These are phyloP conservation scores for Mastomys natalensis DNA, from an alignment of 2,113 vertebrate genomes.

Conservation along the genomic window DNA sequence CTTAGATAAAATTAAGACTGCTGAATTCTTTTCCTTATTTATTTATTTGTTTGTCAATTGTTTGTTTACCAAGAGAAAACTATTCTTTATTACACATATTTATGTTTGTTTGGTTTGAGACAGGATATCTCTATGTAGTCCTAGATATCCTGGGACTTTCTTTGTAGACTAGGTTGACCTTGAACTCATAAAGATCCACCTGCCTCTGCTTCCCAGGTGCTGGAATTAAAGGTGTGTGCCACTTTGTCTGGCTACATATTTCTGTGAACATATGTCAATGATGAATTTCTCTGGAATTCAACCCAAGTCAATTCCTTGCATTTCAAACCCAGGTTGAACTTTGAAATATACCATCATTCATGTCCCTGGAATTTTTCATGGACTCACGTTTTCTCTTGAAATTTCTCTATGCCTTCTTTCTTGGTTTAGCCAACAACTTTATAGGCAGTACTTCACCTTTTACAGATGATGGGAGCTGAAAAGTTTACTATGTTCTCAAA, in stretches of 20 bases:
- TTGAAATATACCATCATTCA: not conserved
- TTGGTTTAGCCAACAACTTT: not conserved
- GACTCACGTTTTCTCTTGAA: conserved; percentile 7
- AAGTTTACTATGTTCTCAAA: conserved; percentile 13
- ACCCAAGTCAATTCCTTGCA: not conserved
- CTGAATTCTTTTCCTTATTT: not conserved
- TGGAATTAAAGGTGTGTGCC: not conserved
- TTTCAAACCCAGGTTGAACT: conserved; percentile 17
- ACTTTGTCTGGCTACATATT: not conserved
- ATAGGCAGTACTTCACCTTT: not conserved
- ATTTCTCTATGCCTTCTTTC: not conserved
- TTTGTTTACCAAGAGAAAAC: not conserved
- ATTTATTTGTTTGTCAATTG: not conserved
- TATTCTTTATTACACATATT: not conserved
- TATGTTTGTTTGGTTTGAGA: not conserved
- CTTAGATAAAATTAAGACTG: not conserved
- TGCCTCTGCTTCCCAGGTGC: not conserved
- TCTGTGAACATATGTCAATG: not conserved
- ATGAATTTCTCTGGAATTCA: not conserved
- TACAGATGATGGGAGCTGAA: not conserved
- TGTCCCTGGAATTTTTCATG: not conserved
- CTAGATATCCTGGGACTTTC: not conserved
- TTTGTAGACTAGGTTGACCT: not conserved
- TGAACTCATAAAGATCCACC: not conserved
- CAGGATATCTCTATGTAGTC: not conserved